Conservation (phyloP, 1,140 invertebrate genomes). For the Idris sp. region DNA sequence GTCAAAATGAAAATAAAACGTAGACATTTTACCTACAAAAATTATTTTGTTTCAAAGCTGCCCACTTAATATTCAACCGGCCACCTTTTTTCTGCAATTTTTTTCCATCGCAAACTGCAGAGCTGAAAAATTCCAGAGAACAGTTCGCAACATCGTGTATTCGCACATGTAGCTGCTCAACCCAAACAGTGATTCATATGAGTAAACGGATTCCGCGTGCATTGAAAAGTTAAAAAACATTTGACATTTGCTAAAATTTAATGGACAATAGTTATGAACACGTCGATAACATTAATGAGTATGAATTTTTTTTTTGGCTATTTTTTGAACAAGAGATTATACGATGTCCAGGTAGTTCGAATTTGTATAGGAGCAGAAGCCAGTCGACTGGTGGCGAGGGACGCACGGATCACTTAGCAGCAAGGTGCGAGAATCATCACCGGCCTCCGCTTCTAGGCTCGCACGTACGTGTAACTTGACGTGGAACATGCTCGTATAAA, state of each 20-base stretch:
- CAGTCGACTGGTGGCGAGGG: conserved; percentile 69
- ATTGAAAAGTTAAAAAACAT: not conserved
- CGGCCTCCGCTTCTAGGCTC: conserved; percentile 75
- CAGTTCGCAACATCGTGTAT: not conserved
- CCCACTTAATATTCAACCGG: no score
- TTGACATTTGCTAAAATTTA: conserved; percentile 8
- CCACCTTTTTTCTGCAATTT: no score
- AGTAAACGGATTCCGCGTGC: conserved; percentile 14
- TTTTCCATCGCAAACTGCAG: not conserved
- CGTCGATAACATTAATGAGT: conserved; percentile 29
- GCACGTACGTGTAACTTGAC: conserved; percentile 67
- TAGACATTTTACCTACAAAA: no score
- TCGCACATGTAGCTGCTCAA: conserved; percentile 23
- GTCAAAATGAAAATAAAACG: no score
- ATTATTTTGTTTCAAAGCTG: no score
- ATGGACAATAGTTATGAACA: conserved; percentile 16
- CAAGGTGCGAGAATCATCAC: conserved; percentile 77
- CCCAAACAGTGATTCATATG: conserved; percentile 26
- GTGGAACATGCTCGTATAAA: conserved; percentile 38
- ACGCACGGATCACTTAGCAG: conserved; percentile 74
- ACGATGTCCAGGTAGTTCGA: conserved; percentile 71
- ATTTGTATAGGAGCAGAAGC: conserved; percentile 78
- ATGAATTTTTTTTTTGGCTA: conserved; percentile 47
- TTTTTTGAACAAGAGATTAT: conserved; percentile 40
- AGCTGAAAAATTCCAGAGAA: conserved; percentile 8